Evolutionary conservation across 2,113 vertebrate species (phyloP), one percentile per base, ranked within the genome.

Genomic region (Colossoma macropomum): DNA sequence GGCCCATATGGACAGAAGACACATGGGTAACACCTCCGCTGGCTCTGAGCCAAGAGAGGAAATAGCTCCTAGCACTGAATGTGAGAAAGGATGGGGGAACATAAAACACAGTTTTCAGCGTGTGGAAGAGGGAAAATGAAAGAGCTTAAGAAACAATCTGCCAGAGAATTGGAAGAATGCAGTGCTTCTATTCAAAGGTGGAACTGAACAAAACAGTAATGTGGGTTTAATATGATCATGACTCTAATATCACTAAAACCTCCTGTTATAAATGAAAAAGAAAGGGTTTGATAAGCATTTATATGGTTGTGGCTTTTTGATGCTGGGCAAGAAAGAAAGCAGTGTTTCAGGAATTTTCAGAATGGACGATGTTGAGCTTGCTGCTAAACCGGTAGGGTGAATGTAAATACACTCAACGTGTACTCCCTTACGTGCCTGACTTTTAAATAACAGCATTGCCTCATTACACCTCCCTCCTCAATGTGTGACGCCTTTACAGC

Each of bases 21-120:
- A 65, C 68, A 77, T 77, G 21, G 74, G 65, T 83, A 83, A 83
- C 76, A 77, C 76, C 81, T 75, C 74, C 41, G 68, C 81, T 82
- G 81, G 65, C 74, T 54, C 11, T 38, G 54, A 21, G 76, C 52
- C 65, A 54, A 76, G 27, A 68, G 34, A 83, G 81, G 27, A 76
- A 82, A 69, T 77, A 70, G 59, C 4, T 30, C 56, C 6, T 65
- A 45, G 34, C 17, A 8, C 27, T 56, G 25, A 71, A 41, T 71
- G 66, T 70, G 38, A n/a, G 68, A 45, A 23, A 4, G 66, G 34
- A 27, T 62, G 8, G 19, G 32, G 30, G 66, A 69, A 21, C 34
- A 69, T 23, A 41, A 56, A 34, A 38, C 66, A 69, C 19, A n/a
- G 16, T 17, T 69, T 41, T 21, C 32, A 21, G 21, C 15, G 5